phyloP scores from a whole-genome alignment of 2,797 vertebrate species.

The Enoplosus armatus region DNA sequence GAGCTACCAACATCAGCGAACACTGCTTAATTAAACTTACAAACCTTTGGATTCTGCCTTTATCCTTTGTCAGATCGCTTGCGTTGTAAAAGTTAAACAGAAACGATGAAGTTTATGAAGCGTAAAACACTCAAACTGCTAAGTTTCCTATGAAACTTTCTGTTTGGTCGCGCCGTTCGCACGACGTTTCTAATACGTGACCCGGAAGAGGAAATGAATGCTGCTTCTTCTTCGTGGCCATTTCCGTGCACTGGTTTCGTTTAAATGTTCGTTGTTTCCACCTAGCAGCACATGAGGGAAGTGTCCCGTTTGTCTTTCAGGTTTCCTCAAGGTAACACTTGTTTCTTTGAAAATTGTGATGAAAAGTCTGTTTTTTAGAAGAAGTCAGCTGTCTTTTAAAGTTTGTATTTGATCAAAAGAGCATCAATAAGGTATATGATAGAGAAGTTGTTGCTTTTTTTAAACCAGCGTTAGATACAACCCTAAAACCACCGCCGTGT shows the following conservation, averaged over 20 bases:
- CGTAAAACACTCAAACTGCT: background rate
- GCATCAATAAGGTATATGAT: too few relatives aligned
- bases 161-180: conserved; percentile 69
- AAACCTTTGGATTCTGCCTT: conserved; percentile 33
- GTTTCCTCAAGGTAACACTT: background rate
- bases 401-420: background rate
- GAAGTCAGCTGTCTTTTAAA: background rate
- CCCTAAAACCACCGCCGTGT: background rate
- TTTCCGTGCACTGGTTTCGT: background rate
- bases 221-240: conserved; percentile 38
- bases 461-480: background rate
- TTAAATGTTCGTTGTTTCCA: background rate
- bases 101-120: background rate
- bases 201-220: conserved; percentile 77
- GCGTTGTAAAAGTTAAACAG: accelerated
- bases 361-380: background rate
- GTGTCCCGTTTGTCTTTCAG: background rate
- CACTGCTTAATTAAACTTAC: conserved; percentile 11
- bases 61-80: background rate
- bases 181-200: conserved; percentile 72
- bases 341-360: background rate
- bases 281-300: background rate
- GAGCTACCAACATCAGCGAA: conserved; percentile 30
- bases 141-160: conserved; percentile 70
- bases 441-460: background rate